These are phyloP conservation scores for Drosophila repleta DNA, from an alignment of 1,140 invertebrate genomes.

Conservation along the genomic window DNA sequence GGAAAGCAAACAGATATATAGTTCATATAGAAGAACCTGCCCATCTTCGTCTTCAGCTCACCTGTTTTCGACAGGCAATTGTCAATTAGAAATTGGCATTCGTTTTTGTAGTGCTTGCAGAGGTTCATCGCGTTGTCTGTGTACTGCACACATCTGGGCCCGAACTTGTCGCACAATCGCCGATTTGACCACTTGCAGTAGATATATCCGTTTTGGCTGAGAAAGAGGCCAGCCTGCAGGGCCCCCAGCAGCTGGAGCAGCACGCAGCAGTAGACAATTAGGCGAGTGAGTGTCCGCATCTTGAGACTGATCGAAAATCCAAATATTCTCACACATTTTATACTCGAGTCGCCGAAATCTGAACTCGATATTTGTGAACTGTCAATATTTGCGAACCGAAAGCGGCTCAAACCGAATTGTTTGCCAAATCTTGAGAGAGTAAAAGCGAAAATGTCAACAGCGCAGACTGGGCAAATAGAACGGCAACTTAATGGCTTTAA, in stretches of 20 bases:
- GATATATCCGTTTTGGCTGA: constrained; percentile 31
- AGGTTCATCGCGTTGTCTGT: not conserved
- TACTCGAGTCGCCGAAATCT: constrained; percentile 11
- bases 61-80: constrained; percentile 34
- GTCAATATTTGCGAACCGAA: constrained; percentile 49
- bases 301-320: not conserved
- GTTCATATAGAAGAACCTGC: not conserved
- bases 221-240: constrained; percentile 41
- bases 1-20: not conserved
- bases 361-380: not conserved
- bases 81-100: constrained; percentile 51
- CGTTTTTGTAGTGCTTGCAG: constrained; percentile 51
- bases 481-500: not conserved
- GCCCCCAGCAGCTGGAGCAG: constrained; percentile 14
- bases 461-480: constrained; percentile 10
- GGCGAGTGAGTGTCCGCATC: constrained; percentile 41
- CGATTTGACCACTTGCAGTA: constrained; percentile 52
- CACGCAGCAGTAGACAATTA: constrained; percentile 21
- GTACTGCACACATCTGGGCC: constrained; percentile 17
- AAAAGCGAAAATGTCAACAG: constrained; percentile 22
- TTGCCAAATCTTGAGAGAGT: constrained; percentile 29
- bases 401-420: constrained; percentile 9
- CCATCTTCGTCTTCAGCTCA: not conserved
- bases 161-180: constrained; percentile 38
- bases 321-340: constrained; percentile 31